Evolutionary conservation across 2,113 vertebrate genomes (phyloP).

Genomic region (Sphyrna mokarran): DNA sequence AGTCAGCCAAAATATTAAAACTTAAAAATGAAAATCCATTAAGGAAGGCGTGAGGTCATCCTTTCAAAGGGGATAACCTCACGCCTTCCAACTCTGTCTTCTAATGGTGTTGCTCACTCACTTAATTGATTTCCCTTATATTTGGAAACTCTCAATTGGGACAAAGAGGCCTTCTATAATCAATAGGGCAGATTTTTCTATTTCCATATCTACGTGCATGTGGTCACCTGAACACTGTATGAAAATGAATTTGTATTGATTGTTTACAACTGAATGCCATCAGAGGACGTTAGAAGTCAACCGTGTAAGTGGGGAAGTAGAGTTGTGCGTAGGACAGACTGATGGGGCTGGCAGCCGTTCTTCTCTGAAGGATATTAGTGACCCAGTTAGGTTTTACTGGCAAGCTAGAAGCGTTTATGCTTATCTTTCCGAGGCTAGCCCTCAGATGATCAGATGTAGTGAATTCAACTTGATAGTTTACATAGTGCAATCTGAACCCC

Average conservation of each 20-base stretch:
- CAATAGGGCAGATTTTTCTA: not conserved
- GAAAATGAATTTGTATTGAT: not conserved
- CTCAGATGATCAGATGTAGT: not conserved
- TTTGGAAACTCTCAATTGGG: not conserved
- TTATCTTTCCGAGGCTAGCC: not conserved
- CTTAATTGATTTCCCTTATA: not conserved
- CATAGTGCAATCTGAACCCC: not conserved
- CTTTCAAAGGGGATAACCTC: not conserved
- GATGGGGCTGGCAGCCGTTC: not conserved
- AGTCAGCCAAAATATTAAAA: not conserved
- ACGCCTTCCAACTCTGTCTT: not conserved
- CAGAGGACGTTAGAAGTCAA: not conserved
- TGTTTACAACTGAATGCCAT: not conserved
- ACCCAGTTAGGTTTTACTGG: not conserved
- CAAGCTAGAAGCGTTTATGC: not conserved
- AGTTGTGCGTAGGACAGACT: not conserved
- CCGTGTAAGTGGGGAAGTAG: too few relatives aligned
- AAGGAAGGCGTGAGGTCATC: too few relatives aligned
- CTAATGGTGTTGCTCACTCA: not conserved
- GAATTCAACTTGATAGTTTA: not conserved
- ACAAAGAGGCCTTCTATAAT: not conserved
- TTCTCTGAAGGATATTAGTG: not conserved
- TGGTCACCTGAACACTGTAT: not conserved
- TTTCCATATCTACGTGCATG: not conserved
- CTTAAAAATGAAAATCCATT: not conserved